Evolutionary conservation across 2,888 invertebrate species (phyloP).

Genomic region (Dryadula phaetusa): DNA sequence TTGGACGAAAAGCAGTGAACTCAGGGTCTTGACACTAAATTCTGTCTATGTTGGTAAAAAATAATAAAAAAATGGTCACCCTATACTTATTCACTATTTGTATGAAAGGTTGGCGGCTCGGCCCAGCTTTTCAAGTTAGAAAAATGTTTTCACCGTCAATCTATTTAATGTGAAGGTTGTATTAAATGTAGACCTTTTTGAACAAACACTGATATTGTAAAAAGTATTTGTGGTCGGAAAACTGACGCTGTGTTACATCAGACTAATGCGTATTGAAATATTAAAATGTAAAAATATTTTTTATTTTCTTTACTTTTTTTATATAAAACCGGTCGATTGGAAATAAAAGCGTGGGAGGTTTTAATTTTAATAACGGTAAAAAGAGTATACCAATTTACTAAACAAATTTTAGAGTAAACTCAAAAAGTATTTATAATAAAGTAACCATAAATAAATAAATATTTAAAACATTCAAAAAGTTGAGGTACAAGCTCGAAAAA

Average conservation of each 20-base stretch:
- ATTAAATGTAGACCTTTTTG: constrained; percentile 44
- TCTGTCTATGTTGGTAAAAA: not conserved
- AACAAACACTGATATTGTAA: constrained; percentile 39
- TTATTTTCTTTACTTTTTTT: not conserved
- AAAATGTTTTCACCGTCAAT: constrained; percentile 49
- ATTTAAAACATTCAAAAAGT: constrained; percentile 6
- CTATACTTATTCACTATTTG: constrained; percentile 44
- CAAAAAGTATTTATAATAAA: too few relatives aligned
- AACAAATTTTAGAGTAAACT: too few relatives aligned
- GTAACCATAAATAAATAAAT: too few relatives aligned
- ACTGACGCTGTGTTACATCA: constrained; percentile 18
- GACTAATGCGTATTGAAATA: constrained; percentile 5
- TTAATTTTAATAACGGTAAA: not conserved
- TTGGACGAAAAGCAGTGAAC: too few relatives aligned
- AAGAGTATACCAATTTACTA: too few relatives aligned
- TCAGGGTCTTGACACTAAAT: too few relatives aligned
- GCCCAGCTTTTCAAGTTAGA: constrained; percentile 40
- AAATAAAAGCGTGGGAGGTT: not conserved
- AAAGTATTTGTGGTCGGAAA: constrained; percentile 39
- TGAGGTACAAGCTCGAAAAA: constrained; percentile 3
- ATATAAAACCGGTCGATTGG: not conserved
- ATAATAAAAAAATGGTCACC: constrained; percentile 35
- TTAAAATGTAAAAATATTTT: not conserved
- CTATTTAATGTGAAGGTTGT: constrained; percentile 47
- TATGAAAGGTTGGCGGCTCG: constrained; percentile 41